Evolutionary conservation across 2,113 vertebrate species (phyloP), one percentile per base, ranked within the genome.

Genomic region (Motacilla tschutschensis): DNA sequence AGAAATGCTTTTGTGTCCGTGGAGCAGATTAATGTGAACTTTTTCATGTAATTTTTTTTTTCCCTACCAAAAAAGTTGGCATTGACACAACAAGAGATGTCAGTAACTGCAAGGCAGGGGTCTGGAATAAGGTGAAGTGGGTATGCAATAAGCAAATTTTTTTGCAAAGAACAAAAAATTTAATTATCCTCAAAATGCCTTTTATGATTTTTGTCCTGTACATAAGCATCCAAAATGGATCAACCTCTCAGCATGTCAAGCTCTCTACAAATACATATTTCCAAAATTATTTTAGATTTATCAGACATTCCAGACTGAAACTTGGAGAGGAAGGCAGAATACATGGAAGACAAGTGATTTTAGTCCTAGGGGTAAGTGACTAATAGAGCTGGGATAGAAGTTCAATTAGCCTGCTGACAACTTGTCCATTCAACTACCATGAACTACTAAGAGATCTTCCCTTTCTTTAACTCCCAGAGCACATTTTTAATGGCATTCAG

Each of bases 401-500:
- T 83, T 62, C 66, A 79, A 1, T 79, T 90, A 84, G 40, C 51
- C 59, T 86, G 2, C 2, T 66, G 64, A 76, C 40, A 63, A 41
- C n/a, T 51, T 77, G 29, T 83, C 48, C 44, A 24, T 88, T 79
- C 78, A 84, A 24, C 53, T 88, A 38, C 48, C 29, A 51, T 31
- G 69, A 79, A 53, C 40, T 69, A 5, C 55, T 44, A 26, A 28
- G 22, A 81, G 12, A 66, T 31, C 20, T 84, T 65, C 36, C 13
- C 25, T 79, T 80, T 53, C n/a, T 55, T 70, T 59, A 46, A 36
- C 17, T 86, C 66, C 44, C 67, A 90, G 40, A 88, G 44, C 5
- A 73, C 33, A 63, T 70, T 88, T 93, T 79, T 71, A 65, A 24
- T 48, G 48, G 26, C 51, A 82, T 84, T 79, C 55, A 86, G 6